Percentiles rank a stretch among this genome's conserved stretches.
phyloP scores from a whole-genome alignment of 37 sponge, comb jelly and placozoan species.

The Crambe crambe region DNA sequence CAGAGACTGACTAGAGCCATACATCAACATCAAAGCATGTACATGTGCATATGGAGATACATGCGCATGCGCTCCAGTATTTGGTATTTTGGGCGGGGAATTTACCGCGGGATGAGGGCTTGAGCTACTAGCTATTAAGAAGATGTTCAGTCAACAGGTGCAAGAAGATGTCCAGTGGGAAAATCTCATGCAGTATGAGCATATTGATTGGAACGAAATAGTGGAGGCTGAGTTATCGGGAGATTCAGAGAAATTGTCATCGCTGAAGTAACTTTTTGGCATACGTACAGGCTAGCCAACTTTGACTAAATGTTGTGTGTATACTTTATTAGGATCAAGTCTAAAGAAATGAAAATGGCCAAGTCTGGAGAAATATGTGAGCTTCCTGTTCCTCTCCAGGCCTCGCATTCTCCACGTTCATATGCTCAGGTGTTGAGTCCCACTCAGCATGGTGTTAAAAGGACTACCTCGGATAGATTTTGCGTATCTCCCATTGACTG shows the following conservation, averaged over 20 bases:
- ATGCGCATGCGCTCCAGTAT: constrained; percentile 3
- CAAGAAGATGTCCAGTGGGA: constrained; percentile 6
- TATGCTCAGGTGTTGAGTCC: constrained; percentile 18
- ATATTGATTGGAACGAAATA: constrained; percentile 81
- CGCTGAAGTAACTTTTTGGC: constrained; percentile 35
- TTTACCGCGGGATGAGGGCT: too few relatives aligned
- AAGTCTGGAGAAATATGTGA: background rate
- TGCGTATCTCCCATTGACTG: constrained; percentile 59
- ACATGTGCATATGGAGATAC: background rate
- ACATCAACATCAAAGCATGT: background rate
- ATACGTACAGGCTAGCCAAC: background rate
- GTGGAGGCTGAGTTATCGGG: constrained; percentile 74
- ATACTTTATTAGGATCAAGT: background rate
- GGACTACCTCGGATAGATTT: constrained; percentile 26
- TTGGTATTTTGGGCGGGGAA: too few relatives aligned
- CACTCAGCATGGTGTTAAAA: constrained; percentile 13
- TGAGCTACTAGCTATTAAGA: background rate
- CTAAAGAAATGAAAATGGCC: background rate
- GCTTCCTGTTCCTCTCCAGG: background rate
- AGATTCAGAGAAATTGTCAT: constrained; percentile 48
- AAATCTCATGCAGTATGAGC: constrained; percentile 35
- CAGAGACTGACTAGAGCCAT: background rate
- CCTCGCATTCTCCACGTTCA: background rate
- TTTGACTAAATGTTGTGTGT: background rate
- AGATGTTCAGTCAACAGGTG: too few relatives aligned